These are phyloP conservation scores for Drosophila monieri DNA, from an alignment of 2,888 invertebrate species.

Conservation along the genomic window DNA sequence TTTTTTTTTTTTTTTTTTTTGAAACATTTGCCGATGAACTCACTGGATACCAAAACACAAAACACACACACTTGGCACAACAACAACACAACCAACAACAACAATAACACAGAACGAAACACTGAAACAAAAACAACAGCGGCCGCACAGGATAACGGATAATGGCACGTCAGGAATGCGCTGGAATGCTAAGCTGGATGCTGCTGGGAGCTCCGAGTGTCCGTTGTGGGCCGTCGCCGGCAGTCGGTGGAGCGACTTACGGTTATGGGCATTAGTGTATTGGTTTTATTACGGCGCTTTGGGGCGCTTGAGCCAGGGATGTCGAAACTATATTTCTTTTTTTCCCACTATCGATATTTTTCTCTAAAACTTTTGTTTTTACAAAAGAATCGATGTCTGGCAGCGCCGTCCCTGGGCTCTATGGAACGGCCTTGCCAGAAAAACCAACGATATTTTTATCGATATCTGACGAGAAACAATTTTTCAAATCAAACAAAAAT, in stretches of 20 bases:
- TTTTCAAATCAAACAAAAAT: too few relatives aligned
- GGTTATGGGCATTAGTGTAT: conserved; percentile 5
- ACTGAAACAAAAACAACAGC: conserved; percentile 7
- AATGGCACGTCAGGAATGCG: background rate
- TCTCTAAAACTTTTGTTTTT: too few relatives aligned
- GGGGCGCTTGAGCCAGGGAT: background rate
- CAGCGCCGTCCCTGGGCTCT: too few relatives aligned
- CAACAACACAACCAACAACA: conserved; percentile 7
- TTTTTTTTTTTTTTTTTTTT: conserved; percentile 7
- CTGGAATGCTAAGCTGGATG: background rate
- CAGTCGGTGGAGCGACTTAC: conserved; percentile 4
- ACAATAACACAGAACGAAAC: conserved; percentile 24
- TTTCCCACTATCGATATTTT: too few relatives aligned
- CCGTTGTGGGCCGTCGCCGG: conserved; percentile 3
- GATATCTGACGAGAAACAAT: too few relatives aligned
- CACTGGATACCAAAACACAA: conserved; percentile 43
- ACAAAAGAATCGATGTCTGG: too few relatives aligned
- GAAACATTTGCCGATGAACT: conserved; percentile 20
- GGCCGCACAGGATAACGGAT: conserved; percentile 1
- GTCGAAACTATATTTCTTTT: background rate
- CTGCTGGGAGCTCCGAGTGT: background rate
- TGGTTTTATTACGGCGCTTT: conserved; percentile 4
- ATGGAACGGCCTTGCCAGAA: too few relatives aligned
- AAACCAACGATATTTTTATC: too few relatives aligned
- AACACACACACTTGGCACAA: conserved; percentile 16